Base-by-base conservation (phyloP, 2,113 vertebrate species). In the Talpa occidentalis region DNA sequence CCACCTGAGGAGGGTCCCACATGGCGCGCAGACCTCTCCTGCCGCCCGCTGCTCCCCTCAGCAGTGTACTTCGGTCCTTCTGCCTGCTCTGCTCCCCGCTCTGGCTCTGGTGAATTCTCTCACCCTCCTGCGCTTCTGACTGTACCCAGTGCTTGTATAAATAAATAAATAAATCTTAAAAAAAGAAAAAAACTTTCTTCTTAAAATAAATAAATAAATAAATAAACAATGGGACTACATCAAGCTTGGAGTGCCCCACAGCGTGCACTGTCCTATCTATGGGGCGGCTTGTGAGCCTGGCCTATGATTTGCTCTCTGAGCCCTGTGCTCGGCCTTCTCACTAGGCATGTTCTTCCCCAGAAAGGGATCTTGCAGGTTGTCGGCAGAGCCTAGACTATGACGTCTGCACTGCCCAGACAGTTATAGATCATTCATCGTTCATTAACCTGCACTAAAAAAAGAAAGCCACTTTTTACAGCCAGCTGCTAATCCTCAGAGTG, bases 361-460 rank as follows among this genome's bases (percentile, higher is more conserved):
- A 84, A 96, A 87, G 52, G 76, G 32, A 54, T 91, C 64, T 87
- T 94, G n/a, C 82, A 64, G 87, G 60, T n/a, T 70, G 54, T 88
- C 17, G 64, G 60, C 93, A 42, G 21, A 94, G 72, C 19, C 52
- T 54, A 87, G 95, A 91, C 91, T 83, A 2, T 86, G 92, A 88
- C 0, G 3, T 81, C 59, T 64, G 14, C 67, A 52, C 80, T 80
- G 77, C 67, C 80, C 92, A 92, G 95, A 96, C 87, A 96, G 80
- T 94, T 95, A 96, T 81, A 37, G 77, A 90, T 93, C 95, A 96
- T 94, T 93, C 84, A 94, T 92, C 84, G 87, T 90, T 94, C 80
- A 92, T 96, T 97, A 94, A 93, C 72, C 81, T 0, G 9, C 90
- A 62, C 95, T 95, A 92, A 94, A 96, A 96, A 96, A 81, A 69